Evolutionary conservation across 2,888 invertebrate genomes (phyloP).

Genomic region (Dynastes hyllus): DNA sequence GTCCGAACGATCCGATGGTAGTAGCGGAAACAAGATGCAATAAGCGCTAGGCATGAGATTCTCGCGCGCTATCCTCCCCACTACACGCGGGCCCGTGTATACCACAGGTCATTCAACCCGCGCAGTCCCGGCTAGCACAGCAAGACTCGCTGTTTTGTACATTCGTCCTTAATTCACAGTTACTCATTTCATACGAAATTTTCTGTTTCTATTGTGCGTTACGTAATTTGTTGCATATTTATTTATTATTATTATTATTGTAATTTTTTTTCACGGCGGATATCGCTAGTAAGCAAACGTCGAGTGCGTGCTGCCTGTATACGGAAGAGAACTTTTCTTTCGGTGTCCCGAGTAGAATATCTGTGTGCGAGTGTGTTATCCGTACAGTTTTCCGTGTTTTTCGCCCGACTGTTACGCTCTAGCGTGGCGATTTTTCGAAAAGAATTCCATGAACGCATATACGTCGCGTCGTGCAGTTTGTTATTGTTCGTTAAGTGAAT

Average conservation of each 20-base stretch:
- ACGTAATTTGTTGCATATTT: constrained; percentile 54
- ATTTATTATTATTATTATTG: constrained; percentile 4
- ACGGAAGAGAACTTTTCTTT: constrained; percentile 5
- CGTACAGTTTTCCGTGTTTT: constrained; percentile 1
- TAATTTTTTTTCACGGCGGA: neutral
- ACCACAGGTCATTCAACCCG: constrained; percentile 72
- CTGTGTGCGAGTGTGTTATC: constrained; percentile 11
- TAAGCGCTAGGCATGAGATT: constrained; percentile 69
- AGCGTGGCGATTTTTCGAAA: neutral
- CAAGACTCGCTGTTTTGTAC: constrained; percentile 66
- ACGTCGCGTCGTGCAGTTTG: neutral
- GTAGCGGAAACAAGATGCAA: constrained; percentile 71
- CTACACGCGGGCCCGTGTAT: constrained; percentile 50
- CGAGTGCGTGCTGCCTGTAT: neutral
- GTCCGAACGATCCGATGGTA: constrained; percentile 62
- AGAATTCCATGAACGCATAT: neutral
- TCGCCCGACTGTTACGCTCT: neutral
- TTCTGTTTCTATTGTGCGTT: constrained; percentile 57
- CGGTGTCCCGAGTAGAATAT: constrained; percentile 1
- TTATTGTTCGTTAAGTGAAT: neutral
- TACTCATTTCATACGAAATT: constrained; percentile 65
- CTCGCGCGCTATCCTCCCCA: constrained; percentile 61
- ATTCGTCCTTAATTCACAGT: constrained; percentile 66
- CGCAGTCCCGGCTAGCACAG: constrained; percentile 69
- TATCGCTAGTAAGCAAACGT: neutral